A percentile compares a stretch with the other conserved stretches of the same genome.
Evolutionary conservation across 2,113 vertebrate genomes (phyloP).

Genomic region (Lophotis ruficrista): DNA sequence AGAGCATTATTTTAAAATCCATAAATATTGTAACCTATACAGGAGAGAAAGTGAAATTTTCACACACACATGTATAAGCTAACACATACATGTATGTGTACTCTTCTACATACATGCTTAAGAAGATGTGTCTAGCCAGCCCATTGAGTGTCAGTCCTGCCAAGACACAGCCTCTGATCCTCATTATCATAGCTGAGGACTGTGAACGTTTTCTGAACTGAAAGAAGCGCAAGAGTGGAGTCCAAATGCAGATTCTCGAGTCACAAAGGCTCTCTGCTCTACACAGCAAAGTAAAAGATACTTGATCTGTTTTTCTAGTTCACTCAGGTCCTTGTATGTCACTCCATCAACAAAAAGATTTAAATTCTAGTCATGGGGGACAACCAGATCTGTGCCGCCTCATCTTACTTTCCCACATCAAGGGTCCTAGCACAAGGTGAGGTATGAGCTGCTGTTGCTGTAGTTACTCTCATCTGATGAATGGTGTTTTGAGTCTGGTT

Average conservation of each 20-base stretch:
- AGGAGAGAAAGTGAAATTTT: neutral
- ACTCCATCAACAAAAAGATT: neutral
- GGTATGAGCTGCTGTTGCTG: neutral
- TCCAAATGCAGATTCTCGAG: neutral
- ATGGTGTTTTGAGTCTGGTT: neutral
- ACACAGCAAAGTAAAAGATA: neutral
- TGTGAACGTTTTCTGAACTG: neutral
- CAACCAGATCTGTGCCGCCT: neutral
- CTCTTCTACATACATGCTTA: neutral
- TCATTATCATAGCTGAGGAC: neutral
- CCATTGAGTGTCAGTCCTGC: neutral
- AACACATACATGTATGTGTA: rapidly evolving
- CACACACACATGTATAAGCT: rapidly evolving
- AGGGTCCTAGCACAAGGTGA: neutral
- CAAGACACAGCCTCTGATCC: neutral
- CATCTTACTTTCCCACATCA: neutral
- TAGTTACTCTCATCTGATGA: neutral
- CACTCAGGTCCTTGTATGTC: neutral
- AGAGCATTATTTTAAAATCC: neutral
- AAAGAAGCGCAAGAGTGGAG: neutral
- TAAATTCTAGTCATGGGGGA: neutral
- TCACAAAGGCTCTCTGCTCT: neutral
- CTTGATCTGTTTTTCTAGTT: neutral
- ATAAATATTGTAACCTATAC: neutral
- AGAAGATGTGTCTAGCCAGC: neutral